Evolutionary conservation across 2,888 invertebrate genomes (phyloP).

Genomic region (Acleris holmiana): DNA sequence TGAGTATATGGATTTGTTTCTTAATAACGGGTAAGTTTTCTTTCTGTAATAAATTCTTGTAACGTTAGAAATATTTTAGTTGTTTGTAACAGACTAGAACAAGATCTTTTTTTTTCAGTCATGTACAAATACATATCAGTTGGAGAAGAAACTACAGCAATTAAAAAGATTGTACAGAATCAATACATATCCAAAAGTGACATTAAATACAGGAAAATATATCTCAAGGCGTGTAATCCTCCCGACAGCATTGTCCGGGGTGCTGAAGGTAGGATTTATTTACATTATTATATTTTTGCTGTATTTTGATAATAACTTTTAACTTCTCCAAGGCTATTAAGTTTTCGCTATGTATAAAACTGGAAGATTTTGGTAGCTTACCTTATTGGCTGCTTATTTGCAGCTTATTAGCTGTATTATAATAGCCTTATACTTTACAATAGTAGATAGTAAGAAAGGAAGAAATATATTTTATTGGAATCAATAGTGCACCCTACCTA

Average conservation of each 20-base stretch:
- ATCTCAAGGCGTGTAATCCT: conserved; percentile 88
- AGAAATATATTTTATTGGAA: too few relatives aligned
- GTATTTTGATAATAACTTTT: too few relatives aligned
- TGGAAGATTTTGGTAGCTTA: too few relatives aligned
- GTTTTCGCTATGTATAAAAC: too few relatives aligned
- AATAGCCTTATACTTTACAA: too few relatives aligned
- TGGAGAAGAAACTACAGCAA: conserved; percentile 74
- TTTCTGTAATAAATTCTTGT: not conserved
- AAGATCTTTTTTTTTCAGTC: conserved; percentile 72
- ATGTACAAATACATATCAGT: conserved; percentile 92
- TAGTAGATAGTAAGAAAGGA: too few relatives aligned
- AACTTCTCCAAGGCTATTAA: too few relatives aligned
- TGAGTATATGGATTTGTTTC: conserved; percentile 92
- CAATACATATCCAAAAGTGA: conserved; percentile 84
- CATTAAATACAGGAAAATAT: conserved; percentile 86
- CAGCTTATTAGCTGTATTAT: too few relatives aligned
- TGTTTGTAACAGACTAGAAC: not conserved
- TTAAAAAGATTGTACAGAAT: conserved; percentile 72
- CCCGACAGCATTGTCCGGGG: conserved; percentile 87
- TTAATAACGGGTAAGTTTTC: conserved; percentile 87
- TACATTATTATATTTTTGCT: too few relatives aligned
- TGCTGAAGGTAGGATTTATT: conserved; percentile 87
- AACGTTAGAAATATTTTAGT: conserved; percentile 6
- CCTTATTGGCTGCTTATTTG: too few relatives aligned
- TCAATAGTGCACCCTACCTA: too few relatives aligned